Evolutionary conservation across 2,113 vertebrate species (phyloP), one percentile per base, ranked within the genome.

Genomic region (Solenodon paradoxus): DNA sequence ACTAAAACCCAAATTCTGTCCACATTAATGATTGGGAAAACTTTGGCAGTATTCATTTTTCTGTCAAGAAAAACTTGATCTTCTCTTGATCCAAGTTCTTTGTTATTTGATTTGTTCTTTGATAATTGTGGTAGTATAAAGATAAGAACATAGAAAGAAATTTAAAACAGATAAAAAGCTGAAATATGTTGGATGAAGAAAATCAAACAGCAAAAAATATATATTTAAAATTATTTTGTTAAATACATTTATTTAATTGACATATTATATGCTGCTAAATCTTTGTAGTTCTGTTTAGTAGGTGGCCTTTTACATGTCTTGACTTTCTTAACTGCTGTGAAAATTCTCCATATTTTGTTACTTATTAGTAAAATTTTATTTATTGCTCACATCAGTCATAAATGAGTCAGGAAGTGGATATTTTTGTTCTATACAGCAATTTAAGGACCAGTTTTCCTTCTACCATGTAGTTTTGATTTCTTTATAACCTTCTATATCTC

Each of bases 221-320:
- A 13, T 40, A 92, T 69, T 94, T 61, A 92, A 78, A 84, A 30
- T 85, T 90, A 9, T 81, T 82, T 93, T 84, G 9, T 47, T 77
- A 93, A 85, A 32, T 64, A 51, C 1, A 57, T 88, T 84, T 16
- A 84, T 12, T 88, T 79, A 90, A 80, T 22, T 26, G 80, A 8
- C 35, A 79, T 68, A 17, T 75, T 94, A 38, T 26, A 32, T 59
- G 17, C 0, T 83, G 17, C 13, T 80, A 38, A 64, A 78, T 94
- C 38, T 69, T 87, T 79, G n/a, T 51, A 53, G 59, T 77, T 89
- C 47, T n/a, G 53, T 38, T 2, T 45, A 59, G 0, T 53, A 74
- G 47, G 11, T 71, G 15, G 30, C 47, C 3, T 93, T n/a, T 35
- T 74, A 6, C 9, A 77, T 55, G 11, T 38, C 20, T 45, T 42